Percentiles rank a stretch among this genome's conserved stretches.
Evolutionary conservation across 2,888 invertebrate genomes (phyloP).

Genomic region (Cryptus viduatorius): DNA sequence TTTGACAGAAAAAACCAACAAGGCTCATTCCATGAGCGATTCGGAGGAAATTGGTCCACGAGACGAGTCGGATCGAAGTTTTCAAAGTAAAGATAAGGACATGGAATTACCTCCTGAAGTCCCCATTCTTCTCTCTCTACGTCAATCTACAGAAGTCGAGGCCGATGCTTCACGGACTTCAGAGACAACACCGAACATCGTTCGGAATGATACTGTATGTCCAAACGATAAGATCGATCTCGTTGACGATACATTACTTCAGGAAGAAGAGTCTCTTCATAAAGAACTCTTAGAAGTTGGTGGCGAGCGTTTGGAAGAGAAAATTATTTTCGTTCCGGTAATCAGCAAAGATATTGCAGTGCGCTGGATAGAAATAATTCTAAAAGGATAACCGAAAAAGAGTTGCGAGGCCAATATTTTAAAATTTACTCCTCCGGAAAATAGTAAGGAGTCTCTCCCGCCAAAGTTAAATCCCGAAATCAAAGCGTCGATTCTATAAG

Average conservation of each 20-base stretch:
- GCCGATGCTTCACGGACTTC: too few relatives aligned
- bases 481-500: slow-evolving; percentile 39
- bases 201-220: background rate
- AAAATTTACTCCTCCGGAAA: slow-evolving; percentile 52
- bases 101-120: too few relatives aligned
- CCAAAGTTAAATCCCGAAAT: slow-evolving; percentile 60
- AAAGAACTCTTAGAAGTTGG: slow-evolving; percentile 40
- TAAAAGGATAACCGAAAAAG: background rate
- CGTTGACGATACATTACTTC: background rate
- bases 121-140: too few relatives aligned
- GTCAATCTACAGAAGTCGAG: too few relatives aligned
- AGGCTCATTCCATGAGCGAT: too few relatives aligned
- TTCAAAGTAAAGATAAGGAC: too few relatives aligned
- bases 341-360: slow-evolving; percentile 36
- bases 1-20: too few relatives aligned
- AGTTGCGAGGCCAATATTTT: background rate
- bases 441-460: slow-evolving; percentile 50
- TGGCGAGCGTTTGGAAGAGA: slow-evolving; percentile 45
- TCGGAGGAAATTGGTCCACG: too few relatives aligned
- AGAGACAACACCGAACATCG: background rate
- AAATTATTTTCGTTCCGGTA: slow-evolving; percentile 33
- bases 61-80: too few relatives aligned
- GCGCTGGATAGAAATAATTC: too few relatives aligned
- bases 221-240: background rate
- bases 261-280: slow-evolving; percentile 17